Base-by-base conservation (phyloP, 2,888 invertebrate species). In the Ectropis crepuscularia region DNA sequence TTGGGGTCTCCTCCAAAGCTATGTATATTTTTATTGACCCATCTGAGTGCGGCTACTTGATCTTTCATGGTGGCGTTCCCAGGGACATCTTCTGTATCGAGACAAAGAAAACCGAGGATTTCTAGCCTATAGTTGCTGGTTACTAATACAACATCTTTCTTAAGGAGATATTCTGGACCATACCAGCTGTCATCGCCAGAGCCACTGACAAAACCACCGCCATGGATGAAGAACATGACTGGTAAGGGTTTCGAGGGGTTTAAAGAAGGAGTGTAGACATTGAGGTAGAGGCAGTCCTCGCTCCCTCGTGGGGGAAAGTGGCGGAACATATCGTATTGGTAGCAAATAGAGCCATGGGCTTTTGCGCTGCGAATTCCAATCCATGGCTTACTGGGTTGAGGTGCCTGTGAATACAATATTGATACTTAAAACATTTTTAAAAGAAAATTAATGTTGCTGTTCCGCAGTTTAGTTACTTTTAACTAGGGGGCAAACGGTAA, bases 281-380 rank as follows among this genome's bases (percentile, higher is more conserved):
- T 87, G 5, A 87, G 74, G 63, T 81, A 86, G 5, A 87, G 71
- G 53, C 86, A 86, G 66, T 87, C 86, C 71, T 87, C 87, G 48
- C 74, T 78, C 2, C 87, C 86, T 0, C 63, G 59, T 4, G 73
- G 53, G 0, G 62, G 63, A 7, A 11, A 45, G 43, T 53, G 61
- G n/a, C 39, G 6, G 38, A 61, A 45, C 5, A 63, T 70, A 8
- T 55, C 76, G 70, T 10, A 75, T 64, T 88, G 88, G 45, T 74
- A 78, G 43, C 86, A 85, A 0, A 75, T 67, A 0, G 73, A 62
- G 4, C 84, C 86, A 36, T 82, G 83, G 43, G 79, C 63, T 4
- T 70, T 79, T 2, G 89, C 87, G 43, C 69, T 77, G 12, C 82
- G 77, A 0, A 87, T 71, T 12, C 86, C 87, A 6, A 66, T 57